Evolutionary conservation across 2,888 invertebrate species (phyloP), one percentile per base, ranked within the genome.

Genomic region (Amaurobius ferox): DNA sequence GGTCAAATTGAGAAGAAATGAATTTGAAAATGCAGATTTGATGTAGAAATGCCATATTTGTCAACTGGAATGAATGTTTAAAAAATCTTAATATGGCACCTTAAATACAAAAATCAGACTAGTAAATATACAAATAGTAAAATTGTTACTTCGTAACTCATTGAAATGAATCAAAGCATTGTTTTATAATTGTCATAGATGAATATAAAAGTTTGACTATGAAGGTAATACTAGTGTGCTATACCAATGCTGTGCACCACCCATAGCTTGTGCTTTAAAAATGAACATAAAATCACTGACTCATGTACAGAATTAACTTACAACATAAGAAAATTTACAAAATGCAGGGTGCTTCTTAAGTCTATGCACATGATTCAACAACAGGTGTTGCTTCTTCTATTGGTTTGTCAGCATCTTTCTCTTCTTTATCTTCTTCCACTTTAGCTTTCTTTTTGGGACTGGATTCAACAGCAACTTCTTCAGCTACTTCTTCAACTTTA

Each of bases 231-330:
- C 23, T 55, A 23, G 23, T 6, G 55, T 55, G 55, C 55, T 55
- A 55, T 23, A 55, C 23, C 23, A 23, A 55, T 55, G 19, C 32
- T 66, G 61, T 73, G 35, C 73, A 62, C 77, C 66, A 48, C 19
- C 62, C 64, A 74, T 44, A n/a, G n/a, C 29, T 30, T 55, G 72
- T 85, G 83, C 77, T 72, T 72, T 64, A 23, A 55, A 28, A 48
- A 40, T 72, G 71, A 83, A 83, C 70, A 72, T 72, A 77, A 85
- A 83, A 76, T 29, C 79, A 66, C 19, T 44, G 72, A 72, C 19
- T 78, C 71, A 71, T 77, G 64, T 71, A 77, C 77, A 85, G 67
- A 77, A 85, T 77, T 77, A 85, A 85, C 74, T 83, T 83, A 83
- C 77, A 85, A 66, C 55, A 39, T 40, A 81, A 80, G 55, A 39